These are phyloP conservation scores for Pogonomyrmex barbatus DNA, from an alignment of 1,140 invertebrate species.

Conservation along the genomic window DNA sequence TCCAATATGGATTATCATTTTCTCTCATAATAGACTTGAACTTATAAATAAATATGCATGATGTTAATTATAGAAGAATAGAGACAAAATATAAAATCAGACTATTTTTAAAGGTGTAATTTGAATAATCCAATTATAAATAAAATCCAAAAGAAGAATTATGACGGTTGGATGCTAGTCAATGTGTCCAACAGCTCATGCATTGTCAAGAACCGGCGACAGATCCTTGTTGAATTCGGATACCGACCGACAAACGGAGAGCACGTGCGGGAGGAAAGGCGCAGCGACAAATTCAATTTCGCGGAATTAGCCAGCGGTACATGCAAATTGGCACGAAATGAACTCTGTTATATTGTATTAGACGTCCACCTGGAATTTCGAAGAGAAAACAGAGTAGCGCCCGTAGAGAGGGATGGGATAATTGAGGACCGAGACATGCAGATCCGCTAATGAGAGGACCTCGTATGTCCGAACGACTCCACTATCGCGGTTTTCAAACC, in stretches of 20 bases:
- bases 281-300: constrained; percentile 83
- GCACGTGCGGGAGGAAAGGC: constrained; percentile 79
- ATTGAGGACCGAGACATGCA: constrained; percentile 85
- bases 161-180: not conserved
- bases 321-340: constrained; percentile 86
- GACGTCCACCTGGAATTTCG: constrained; percentile 84
- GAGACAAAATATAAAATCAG: not conserved
- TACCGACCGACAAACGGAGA: constrained; percentile 38
- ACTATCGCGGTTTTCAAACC: constrained; percentile 38
- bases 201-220: not conserved
- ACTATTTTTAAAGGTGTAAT: not conserved
- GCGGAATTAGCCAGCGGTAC: constrained; percentile 83
- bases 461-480: constrained; percentile 76
- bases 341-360: constrained; percentile 86
- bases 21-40: constrained; percentile 11
- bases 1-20: constrained; percentile 66
- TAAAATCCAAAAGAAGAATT: not conserved
- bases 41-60: constrained; percentile 4
- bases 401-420: constrained; percentile 78
- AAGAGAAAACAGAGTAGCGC: constrained; percentile 83
- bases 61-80: constrained; percentile 12
- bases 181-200: not conserved
- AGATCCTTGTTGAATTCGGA: not conserved
- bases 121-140: not conserved
- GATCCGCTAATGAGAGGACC: constrained; percentile 84